Conservation (phyloP, 1,140 invertebrate genomes). For the Medauroidea extradentata region DNA sequence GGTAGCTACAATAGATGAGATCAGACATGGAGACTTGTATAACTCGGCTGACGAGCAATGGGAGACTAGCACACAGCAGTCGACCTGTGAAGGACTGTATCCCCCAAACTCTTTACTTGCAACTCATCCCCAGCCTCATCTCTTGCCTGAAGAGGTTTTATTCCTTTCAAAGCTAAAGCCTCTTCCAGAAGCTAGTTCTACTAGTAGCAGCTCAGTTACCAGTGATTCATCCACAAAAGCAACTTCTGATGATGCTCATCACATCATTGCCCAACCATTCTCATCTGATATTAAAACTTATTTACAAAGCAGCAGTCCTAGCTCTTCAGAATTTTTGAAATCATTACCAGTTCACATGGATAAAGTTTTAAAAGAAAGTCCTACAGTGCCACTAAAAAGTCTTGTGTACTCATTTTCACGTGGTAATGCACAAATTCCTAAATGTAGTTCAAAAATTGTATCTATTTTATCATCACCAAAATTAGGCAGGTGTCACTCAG, state of each 20-base stretch:
- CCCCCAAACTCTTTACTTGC: constrained; percentile 8
- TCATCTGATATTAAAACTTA: no score
- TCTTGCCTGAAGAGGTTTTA: constrained; percentile 47
- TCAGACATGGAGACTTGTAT: constrained; percentile 29
- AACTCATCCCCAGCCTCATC: constrained; percentile 25
- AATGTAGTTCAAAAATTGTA: no score
- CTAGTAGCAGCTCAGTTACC: neutral
- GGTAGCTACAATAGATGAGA: constrained; percentile 60
- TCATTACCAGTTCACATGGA: no score
- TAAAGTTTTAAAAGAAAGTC: no score
- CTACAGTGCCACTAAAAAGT: no score
- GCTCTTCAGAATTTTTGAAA: constrained; percentile 14
- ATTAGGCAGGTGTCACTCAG: no score
- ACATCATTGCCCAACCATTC: constrained; percentile 17
- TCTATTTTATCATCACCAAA: no score
- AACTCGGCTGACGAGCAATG: constrained; percentile 14
- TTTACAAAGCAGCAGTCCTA: no score
- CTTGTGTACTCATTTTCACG: no score
- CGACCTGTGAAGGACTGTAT: neutral
- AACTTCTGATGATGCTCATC: neutral
- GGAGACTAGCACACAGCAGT: constrained; percentile 1
- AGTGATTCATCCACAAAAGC: neutral
- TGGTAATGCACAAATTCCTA: no score
- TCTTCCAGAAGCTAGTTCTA: constrained; percentile 31
- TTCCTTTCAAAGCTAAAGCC: constrained; percentile 47